phyloP scores from a whole-genome alignment of 2,888 invertebrate species.

The Caradrina clavipalpis region DNA sequence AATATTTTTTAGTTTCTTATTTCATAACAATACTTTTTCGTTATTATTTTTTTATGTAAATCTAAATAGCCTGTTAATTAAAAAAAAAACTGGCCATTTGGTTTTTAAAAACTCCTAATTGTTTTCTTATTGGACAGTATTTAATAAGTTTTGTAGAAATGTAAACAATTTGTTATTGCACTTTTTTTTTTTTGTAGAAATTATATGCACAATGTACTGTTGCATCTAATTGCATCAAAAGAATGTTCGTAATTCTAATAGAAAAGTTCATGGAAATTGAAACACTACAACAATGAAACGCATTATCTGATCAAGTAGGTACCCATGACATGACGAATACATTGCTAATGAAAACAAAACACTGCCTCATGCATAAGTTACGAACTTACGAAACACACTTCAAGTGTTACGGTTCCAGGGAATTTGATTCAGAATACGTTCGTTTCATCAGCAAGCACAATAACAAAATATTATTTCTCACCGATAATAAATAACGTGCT shows the following conservation, averaged over 20 bases:
- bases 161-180: too few relatives aligned
- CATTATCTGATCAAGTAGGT: slow-evolving; percentile 1
- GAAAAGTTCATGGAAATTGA: not conserved
- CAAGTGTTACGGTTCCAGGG: slow-evolving; percentile 33
- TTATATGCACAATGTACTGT: not conserved
- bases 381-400: slow-evolving; percentile 18
- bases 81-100: too few relatives aligned
- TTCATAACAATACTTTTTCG: too few relatives aligned
- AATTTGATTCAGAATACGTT: slow-evolving; percentile 33
- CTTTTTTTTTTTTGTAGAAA: too few relatives aligned
- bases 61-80: too few relatives aligned
- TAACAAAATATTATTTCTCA: slow-evolving; percentile 68
- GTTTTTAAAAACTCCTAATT: too few relatives aligned
- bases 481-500: slow-evolving; percentile 86
- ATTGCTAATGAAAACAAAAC: slow-evolving; percentile 31
- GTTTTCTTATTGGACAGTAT: too few relatives aligned
- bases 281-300: slow-evolving; percentile 26
- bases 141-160: not conserved
- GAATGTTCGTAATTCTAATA: not conserved
- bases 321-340: slow-evolving; percentile 1
- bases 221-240: slow-evolving; percentile 1
- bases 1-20: too few relatives aligned
- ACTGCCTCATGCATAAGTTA: slow-evolving; percentile 11
- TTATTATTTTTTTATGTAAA: too few relatives aligned
- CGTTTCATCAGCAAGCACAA: slow-evolving; percentile 14